Evolutionary conservation across 2,797 vertebrate genomes (phyloP).

Genomic region (Heteromormyrus szaboi): DNA sequence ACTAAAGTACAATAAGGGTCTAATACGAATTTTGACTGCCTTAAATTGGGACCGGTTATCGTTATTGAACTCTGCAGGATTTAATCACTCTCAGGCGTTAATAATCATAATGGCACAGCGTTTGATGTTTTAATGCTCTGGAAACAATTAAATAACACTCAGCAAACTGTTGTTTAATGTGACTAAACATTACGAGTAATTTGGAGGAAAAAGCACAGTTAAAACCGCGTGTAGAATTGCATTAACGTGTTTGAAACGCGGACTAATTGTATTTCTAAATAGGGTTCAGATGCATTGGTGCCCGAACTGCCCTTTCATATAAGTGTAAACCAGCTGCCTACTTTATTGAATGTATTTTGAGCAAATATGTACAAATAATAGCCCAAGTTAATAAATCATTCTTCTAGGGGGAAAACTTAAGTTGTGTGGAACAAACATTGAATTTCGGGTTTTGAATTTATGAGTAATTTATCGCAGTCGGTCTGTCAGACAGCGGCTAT

Average conservation of each 20-base stretch:
- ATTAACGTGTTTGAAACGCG: background rate
- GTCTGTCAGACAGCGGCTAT: background rate
- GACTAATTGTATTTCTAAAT: background rate
- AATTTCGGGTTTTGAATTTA: background rate
- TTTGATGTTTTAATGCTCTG: slow-evolving; percentile 20
- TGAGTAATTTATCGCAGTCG: background rate
- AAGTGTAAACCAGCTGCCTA: background rate
- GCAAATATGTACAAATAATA: background rate
- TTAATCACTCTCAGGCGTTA: background rate
- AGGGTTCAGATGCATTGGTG: background rate
- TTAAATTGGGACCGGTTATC: background rate
- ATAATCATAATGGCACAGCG: background rate
- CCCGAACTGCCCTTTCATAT: background rate
- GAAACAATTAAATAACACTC: background rate
- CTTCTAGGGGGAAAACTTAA: background rate
- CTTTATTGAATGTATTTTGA: background rate
- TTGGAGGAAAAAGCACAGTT: background rate
- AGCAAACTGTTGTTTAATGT: background rate
- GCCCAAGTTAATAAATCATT: background rate
- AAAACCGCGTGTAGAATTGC: background rate
- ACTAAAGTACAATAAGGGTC: background rate
- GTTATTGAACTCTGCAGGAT: background rate
- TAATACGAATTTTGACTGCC: background rate
- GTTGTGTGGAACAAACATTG: background rate
- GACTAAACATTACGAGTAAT: background rate